A percentile compares a stretch with the other conserved stretches of the same genome.
These are phyloP conservation scores for Alectoris magna DNA, from an alignment of 2,797 vertebrate species.

Conservation along the genomic window DNA sequence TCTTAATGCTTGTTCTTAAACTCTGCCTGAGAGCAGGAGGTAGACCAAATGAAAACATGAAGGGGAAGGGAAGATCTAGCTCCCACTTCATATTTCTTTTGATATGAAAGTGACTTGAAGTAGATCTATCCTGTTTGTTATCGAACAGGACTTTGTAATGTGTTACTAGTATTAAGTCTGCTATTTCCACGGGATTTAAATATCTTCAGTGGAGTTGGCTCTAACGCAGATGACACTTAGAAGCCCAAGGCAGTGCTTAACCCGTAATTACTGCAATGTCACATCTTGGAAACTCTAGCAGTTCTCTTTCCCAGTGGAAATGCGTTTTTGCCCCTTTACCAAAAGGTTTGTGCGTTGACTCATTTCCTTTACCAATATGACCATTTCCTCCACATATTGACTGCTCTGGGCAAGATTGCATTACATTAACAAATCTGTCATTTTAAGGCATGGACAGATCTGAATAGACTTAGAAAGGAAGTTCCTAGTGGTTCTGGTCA, in stretches of 20 bases:
- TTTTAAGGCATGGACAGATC: constrained; percentile 47
- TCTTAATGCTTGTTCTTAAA: constrained; percentile 9
- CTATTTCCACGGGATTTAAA: constrained; percentile 75
- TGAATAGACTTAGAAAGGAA: constrained; percentile 37
- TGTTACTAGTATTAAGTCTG: constrained; percentile 56
- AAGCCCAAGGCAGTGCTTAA: constrained; percentile 96
- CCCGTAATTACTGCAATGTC: constrained; percentile 92
- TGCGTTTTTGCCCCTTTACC: constrained; percentile 82
- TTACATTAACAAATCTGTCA: constrained; percentile 70
- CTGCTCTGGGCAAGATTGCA: constrained; percentile 83
- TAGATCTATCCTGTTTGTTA: constrained; percentile 17
- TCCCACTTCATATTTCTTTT: neutral
- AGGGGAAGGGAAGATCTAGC: constrained; percentile 6
- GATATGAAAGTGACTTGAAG: constrained; percentile 4
- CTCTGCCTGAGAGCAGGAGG: neutral
- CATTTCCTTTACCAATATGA: constrained; percentile 92
- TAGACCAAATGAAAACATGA: constrained; percentile 23
- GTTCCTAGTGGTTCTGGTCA: neutral
- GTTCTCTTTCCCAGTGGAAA: constrained; percentile 88
- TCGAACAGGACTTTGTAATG: constrained; percentile 35
- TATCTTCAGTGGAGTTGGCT: constrained; percentile 84
- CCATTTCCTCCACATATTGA: constrained; percentile 93
- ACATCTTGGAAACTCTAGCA: constrained; percentile 91
- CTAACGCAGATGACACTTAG: constrained; percentile 85
- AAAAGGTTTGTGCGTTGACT: constrained; percentile 87